phyloP scores from a whole-genome alignment of 2,888 invertebrate genomes.

The Meandrusa payeni region DNA sequence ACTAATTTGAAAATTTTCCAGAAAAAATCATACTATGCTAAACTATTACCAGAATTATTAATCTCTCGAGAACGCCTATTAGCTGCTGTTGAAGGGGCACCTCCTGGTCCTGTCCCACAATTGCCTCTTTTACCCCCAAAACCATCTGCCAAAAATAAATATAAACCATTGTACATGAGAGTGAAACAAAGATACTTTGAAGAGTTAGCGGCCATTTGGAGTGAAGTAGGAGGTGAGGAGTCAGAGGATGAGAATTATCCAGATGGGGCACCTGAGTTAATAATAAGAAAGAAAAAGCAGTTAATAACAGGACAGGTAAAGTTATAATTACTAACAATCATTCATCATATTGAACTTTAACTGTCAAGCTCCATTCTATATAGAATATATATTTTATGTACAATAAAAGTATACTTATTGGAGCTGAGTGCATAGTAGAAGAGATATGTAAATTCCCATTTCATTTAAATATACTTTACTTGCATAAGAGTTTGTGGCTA shows the following conservation, averaged over 20 bases:
- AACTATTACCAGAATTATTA: constrained; percentile 67
- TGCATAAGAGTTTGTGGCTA: too few species aligned
- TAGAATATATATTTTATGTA: too few species aligned
- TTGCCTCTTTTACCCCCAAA: constrained; percentile 61
- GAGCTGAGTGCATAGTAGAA: too few species aligned
- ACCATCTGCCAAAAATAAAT: constrained; percentile 59
- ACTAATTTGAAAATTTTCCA: constrained; percentile 39
- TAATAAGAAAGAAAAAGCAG: constrained; percentile 81
- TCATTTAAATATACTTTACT: too few species aligned
- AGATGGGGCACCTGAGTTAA: constrained; percentile 81
- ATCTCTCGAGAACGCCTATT: constrained; percentile 84
- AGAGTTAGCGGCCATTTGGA: constrained; percentile 84
- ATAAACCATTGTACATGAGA: constrained; percentile 76
- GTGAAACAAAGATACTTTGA: constrained; percentile 82
- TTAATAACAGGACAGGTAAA: constrained; percentile 58
- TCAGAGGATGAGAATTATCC: constrained; percentile 91
- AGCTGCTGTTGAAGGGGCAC: constrained; percentile 83
- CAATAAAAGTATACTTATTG: too few species aligned
- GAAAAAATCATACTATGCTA: constrained; percentile 72
- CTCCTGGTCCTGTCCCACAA: constrained; percentile 80
- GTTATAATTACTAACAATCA: too few species aligned
- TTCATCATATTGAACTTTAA: too few species aligned
- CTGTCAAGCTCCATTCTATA: too few species aligned
- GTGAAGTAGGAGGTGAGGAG: constrained; percentile 86
- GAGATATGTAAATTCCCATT: too few species aligned